Base-by-base conservation (phyloP, 2,113 vertebrate genomes). In the Leucoraja erinaceus region DNA sequence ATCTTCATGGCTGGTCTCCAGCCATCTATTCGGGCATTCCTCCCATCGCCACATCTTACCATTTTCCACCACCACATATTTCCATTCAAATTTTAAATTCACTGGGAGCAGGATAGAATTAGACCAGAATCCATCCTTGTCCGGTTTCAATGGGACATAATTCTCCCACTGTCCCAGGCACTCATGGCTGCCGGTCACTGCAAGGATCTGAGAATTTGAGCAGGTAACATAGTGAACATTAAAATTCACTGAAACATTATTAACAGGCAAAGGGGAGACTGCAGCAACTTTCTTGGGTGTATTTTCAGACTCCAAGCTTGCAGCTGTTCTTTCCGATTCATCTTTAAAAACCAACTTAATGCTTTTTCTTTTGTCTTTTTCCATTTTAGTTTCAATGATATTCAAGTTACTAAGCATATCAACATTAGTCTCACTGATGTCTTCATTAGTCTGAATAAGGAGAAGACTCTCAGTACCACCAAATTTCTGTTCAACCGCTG, bases 21-120 rank as follows among this genome's bases (percentile, higher is more conserved):
- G 95, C 74, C 93, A 94, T 11, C 98, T 97, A 68, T 99, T 99
- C 59, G 93, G 76, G 0, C 98, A 98, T 94, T 99, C 98, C 95
- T 99, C 98, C 98, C 98, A 99, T 14, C 98, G 97, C 31, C 94
- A 95, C 59, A 99, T 96, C 81, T 95, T 95, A 2, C 97, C 98
- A 0, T 97, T 95, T 84, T 99, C 98, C 94, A 99, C 95, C 93
- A 99, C 84, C 75, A 99, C 96, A 93, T 99, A 99, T 94, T 99
- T 99, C 98, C 98, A 99, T 95, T 98, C 97, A 28, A 99, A 93
- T 47, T 94, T 95, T 33, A 95, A 96, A 93, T 98, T 96, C 0
- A 93, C 94, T 0, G 98, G 98, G 38, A 99, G 95, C 25, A 94
- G 92, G 77, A 99, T 76, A 0, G 96, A 95, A 0, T 94, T 94